Evolutionary conservation across 2,113 vertebrate genomes (phyloP).

Genomic region (Muscicapa adusta): DNA sequence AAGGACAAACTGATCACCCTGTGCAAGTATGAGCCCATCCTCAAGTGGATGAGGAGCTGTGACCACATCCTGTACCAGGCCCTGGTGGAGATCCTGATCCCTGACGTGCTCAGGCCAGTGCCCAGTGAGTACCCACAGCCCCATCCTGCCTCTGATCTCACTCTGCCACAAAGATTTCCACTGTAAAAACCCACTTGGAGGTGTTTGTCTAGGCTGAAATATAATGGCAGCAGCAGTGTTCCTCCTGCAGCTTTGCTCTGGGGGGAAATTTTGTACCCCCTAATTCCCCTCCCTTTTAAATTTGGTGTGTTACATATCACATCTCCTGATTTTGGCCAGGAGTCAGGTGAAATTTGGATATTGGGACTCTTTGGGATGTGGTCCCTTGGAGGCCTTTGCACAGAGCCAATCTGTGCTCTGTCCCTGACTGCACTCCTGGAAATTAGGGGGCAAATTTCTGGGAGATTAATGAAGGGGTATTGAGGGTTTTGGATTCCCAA

Average conservation of each 20-base stretch:
- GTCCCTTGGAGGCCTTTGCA: not conserved
- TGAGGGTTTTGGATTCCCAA: not conserved
- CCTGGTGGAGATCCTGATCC: constrained; percentile 95
- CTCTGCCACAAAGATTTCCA: not conserved
- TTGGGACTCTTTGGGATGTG: not conserved
- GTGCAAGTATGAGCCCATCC: constrained; percentile 88
- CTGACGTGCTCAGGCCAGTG: constrained; percentile 92
- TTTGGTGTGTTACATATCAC: not conserved
- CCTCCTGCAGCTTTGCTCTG: not conserved
- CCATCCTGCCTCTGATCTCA: accelerated
- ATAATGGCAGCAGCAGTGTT: not conserved
- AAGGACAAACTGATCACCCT: constrained; percentile 88
- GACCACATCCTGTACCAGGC: constrained; percentile 98
- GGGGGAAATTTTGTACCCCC: accelerated
- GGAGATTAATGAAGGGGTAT: not conserved
- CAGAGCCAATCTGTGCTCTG: not conserved
- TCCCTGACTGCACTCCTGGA: not conserved
- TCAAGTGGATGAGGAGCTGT: constrained; percentile 94
- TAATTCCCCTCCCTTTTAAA: not conserved
- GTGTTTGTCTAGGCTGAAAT: not conserved
- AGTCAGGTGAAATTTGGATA: not conserved
- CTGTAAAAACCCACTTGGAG: not conserved
- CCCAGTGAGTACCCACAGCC: constrained; percentile 82
- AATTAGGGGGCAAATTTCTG: not conserved
- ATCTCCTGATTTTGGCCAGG: not conserved